A percentile compares a stretch with the other conserved stretches of the same genome.
Conservation (phyloP, 2,113 vertebrate species). For the Boulengeromyrus knoepffleri region DNA sequence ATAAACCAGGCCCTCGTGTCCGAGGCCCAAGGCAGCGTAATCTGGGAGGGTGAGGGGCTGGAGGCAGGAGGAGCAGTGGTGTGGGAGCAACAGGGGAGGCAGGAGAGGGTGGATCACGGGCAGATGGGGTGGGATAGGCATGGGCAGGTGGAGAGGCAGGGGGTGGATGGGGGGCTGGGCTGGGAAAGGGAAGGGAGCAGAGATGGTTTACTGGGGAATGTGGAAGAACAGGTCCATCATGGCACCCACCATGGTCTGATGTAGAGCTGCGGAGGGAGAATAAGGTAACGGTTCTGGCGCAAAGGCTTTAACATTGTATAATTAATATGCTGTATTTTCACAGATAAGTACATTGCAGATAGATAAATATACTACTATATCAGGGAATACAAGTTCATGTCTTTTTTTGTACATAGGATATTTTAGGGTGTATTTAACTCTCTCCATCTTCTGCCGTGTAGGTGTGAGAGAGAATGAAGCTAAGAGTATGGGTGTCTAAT, state of each 20-base stretch:
- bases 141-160: conserved; percentile 47
- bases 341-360: background rate
- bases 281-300: background rate
- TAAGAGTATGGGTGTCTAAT: conserved; percentile 3
- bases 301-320: background rate
- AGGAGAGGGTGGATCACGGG: conserved; percentile 26
- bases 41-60: conserved; percentile 12
- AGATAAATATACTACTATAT: background rate
- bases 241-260: background rate
- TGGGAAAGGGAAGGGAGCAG: conserved; percentile 40
- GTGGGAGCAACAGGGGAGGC: conserved; percentile 26
- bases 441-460: background rate
- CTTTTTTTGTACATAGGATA: conserved; percentile 5
- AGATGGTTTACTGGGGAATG: conserved; percentile 22
- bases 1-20: conserved; percentile 31
- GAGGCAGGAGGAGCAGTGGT: conserved; percentile 25
- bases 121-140: conserved; percentile 30
- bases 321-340: conserved; percentile 19
- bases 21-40: conserved; percentile 21
- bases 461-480: background rate
- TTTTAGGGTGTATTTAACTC: conserved; percentile 2
- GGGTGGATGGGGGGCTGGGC: conserved; percentile 41
- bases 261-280: background rate
- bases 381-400: conserved; percentile 4
- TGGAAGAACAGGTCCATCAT: background rate